Percentiles rank a stretch among this genome's conserved stretches.
Evolutionary conservation across 2,888 invertebrate genomes (phyloP).

Genomic region (Agrotis ipsilon): DNA sequence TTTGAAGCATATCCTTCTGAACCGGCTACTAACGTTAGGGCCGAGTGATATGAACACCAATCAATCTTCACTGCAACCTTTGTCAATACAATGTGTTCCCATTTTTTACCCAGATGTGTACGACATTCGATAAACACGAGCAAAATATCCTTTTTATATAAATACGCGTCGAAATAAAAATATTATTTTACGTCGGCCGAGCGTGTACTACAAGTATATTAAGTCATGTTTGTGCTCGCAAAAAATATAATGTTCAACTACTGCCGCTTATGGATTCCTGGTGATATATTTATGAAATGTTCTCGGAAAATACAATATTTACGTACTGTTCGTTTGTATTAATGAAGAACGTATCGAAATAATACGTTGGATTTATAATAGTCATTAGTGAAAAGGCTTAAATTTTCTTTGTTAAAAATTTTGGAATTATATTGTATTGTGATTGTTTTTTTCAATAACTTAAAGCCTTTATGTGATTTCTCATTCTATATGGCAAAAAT

Average conservation of each 20-base stretch:
- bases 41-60: conserved; percentile 31
- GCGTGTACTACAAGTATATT: conserved; percentile 19
- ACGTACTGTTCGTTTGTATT: not conserved
- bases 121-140: conserved; percentile 64
- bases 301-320: conserved; percentile 15
- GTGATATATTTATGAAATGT: conserved; percentile 10
- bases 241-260: conserved; percentile 32
- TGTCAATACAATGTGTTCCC: conserved; percentile 46
- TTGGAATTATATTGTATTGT: no score
- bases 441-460: not conserved
- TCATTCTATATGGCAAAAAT: no score
- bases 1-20: conserved; percentile 1
- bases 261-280: conserved; percentile 37
- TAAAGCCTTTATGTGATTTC: no score
- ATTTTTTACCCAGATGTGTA: conserved; percentile 57
- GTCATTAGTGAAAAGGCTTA: not conserved
- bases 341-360: not conserved
- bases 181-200: conserved; percentile 9
- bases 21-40: conserved; percentile 6
- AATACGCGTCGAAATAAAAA: conserved; percentile 64
- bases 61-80: conserved; percentile 43
- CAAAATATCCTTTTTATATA: conserved; percentile 74
- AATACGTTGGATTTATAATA: not conserved
- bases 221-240: conserved; percentile 25
- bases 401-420: conserved; percentile 7